Evolutionary conservation across 92 coral and sea anemone genomes (phyloP), one percentile per base, ranked within the genome.

Genomic region (Siderastrea siderea): DNA sequence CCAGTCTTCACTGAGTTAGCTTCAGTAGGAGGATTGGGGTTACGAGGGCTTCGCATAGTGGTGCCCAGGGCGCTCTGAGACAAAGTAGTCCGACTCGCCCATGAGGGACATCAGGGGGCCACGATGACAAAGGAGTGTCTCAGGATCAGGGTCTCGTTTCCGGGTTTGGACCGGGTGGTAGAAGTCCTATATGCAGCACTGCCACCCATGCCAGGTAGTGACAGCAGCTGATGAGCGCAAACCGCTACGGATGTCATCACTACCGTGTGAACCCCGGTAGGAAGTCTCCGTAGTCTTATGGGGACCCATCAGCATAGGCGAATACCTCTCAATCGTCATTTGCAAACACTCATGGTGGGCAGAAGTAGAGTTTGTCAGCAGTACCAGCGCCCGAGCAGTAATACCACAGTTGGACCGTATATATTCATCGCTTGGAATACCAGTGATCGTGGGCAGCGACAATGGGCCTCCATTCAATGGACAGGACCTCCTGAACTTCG

Each of bases 171-270:
- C 71, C 8, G 72, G 83, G 48, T 74, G 89, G 92, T 77, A 9
- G 88, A 88, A 52, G 88, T 74, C 43, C 38, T 69, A 59, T 19
- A 60, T 81, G 16, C 88, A 71, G 58, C 84, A 84, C 74, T 90
- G 90, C 86, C 86, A 77, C 73, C 86, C 90, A 8, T 85, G 93
- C 84, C 91, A 87, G 55, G 88, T 87, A 15, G 88, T 86, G 43
- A 90, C 84, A 6, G 44, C 59, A 17, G 26, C 81, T 16, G 68
- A 51, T 3, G 75, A 86, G 53, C 45, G 71, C 16, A 82, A 79
- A 68, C 84, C 88, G 54, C 53, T 90, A 26, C 72, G 78, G 15
- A 78, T 79, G 86, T 59, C 87, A 5, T 84, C 60, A 45, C 47
- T 86, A 17, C 79, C 88, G 15, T 10, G 46, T 7, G 83, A n/a